phyloP scores from a whole-genome alignment of 2,888 invertebrate species.

The Cheilosia impressa region DNA sequence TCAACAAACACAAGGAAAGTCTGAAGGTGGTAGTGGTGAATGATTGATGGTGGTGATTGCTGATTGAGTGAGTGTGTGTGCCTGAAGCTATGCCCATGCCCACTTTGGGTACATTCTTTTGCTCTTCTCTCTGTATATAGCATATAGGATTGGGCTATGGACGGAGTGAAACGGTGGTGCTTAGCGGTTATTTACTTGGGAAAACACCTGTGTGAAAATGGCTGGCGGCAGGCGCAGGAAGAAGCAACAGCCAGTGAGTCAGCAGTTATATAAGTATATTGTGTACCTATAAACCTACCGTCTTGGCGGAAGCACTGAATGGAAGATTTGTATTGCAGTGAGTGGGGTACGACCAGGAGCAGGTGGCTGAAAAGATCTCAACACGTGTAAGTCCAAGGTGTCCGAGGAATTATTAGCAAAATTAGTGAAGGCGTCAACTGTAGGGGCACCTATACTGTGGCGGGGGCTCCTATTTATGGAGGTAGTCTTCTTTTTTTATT shows the following conservation, averaged over 20 bases:
- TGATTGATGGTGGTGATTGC: conserved; percentile 6
- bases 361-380: not conserved
- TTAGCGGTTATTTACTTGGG: conserved; percentile 43
- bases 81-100: conserved; percentile 45
- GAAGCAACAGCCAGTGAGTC: conserved; percentile 54
- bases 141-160: conserved; percentile 5
- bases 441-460: not conserved
- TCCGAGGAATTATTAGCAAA: conserved; percentile 3
- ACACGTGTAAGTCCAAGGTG: not conserved
- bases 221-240: conserved; percentile 42
- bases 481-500: no score
- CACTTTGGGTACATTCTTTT: conserved; percentile 22
- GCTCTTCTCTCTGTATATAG: no score
- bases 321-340: not conserved
- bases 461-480: no score
- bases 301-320: conserved; percentile 31
- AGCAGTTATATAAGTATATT: conserved; percentile 3
- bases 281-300: no score
- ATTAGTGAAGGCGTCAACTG: conserved; percentile 42
- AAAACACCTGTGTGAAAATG: conserved; percentile 67
- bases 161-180: not conserved
- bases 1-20: conserved; percentile 19
- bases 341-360: not conserved
- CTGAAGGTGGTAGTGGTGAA: conserved; percentile 9
- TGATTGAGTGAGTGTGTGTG: conserved; percentile 7